Base-by-base conservation (phyloP, 2,888 invertebrate species). In the Eulithis prunata region DNA sequence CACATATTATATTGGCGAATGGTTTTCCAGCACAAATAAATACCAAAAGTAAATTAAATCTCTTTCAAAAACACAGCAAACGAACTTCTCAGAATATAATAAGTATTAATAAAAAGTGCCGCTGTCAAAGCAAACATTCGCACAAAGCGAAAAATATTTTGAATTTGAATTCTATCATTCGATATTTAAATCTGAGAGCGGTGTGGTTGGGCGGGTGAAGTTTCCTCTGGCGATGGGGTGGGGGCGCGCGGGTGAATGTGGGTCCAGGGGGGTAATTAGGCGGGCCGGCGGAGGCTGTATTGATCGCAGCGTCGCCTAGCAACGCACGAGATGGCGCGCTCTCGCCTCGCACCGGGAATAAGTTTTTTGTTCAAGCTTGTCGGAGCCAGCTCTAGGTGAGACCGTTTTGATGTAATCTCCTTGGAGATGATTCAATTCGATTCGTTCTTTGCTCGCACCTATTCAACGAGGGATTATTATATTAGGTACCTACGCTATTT, bases 201-300 rank as follows among this genome's bases (percentile, higher is more conserved):
- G 82, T 83, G 85, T 75, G 88, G 86, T 83, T 75, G 87, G 85
- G 86, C 80, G 86, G 83, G 87, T 78, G 80, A 83, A 80, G 77
- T 86, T 83, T 83, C 82, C 82, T 74, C 81, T 78, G 81, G 83
- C 83, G 75, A 72, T 75, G 80, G 71, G 77, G 67, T 58, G 72
- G 70, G 67, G 67, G 66, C 57, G 69, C 69, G 70, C 72, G 74
- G 77, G 68, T 72, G 69, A 74, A 69, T 73, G 68, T 71, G 68
- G 71, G 76, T 21, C 71, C 71, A 75, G 81, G 76, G 80, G 82
- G 87, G 89, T 91, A 93, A 93, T 93, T 92, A 92, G 91, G 92
- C 88, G 89, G 88, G 91, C 92, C 89, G 91, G 91, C 89, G 91
- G 92, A 91, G 92, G 92, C 92, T 92, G 92, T 90, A 92, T 92